Conservation (phyloP, 2,113 vertebrate species). For the Sylvia atricapilla region DNA sequence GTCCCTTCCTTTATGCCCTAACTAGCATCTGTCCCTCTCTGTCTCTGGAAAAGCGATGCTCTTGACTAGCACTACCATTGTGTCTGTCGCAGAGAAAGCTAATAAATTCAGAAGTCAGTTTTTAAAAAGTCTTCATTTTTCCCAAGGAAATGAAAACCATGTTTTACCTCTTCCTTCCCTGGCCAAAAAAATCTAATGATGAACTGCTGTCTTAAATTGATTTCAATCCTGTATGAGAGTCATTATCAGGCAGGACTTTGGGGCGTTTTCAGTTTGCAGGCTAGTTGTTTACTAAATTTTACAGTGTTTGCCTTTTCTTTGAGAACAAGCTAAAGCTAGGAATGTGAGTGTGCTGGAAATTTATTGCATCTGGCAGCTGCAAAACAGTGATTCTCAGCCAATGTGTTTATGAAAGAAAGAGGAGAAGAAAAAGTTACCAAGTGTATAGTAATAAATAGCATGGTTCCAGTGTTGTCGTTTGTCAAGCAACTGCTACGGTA, state of each 20-base stretch:
- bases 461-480: background rate
- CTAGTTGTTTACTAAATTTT: constrained; percentile 45
- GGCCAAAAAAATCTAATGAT: background rate
- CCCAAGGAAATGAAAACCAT: background rate
- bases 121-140: background rate
- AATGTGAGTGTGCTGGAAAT: constrained; percentile 10
- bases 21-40: background rate
- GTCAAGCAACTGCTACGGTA: background rate
- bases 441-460: background rate
- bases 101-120: background rate
- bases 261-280: background rate
- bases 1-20: background rate
- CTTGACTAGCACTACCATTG: background rate
- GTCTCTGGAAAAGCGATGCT: background rate
- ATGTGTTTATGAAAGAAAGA: constrained; percentile 10
- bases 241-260: background rate
- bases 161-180: background rate
- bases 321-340: constrained; percentile 23
- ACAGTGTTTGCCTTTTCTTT: constrained; percentile 17
- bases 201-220: background rate
- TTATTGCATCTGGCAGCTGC: constrained; percentile 46
- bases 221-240: background rate
- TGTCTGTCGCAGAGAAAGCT: background rate
- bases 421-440: background rate
- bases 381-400: constrained; percentile 16